phyloP scores from a whole-genome alignment of 2,113 vertebrate genomes.

The Triplophysa rosa region DNA sequence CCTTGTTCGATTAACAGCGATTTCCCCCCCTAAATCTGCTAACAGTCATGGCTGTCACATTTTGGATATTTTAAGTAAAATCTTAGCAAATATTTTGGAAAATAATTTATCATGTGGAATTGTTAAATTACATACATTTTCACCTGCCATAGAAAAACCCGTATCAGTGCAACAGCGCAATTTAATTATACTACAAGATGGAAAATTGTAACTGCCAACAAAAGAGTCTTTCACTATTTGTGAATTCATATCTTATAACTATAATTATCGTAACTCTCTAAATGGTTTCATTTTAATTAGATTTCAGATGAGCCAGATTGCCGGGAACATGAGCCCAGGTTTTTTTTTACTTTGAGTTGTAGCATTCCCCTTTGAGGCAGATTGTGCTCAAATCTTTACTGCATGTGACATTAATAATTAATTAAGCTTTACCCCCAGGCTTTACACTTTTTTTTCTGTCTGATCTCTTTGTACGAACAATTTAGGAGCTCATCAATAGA shows the following conservation, averaged over 20 bases:
- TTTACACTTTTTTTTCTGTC: not conserved
- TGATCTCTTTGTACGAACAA: constrained; percentile 19
- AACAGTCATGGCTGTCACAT: too few relatives aligned
- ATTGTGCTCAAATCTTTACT: not conserved
- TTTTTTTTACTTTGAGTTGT: constrained; percentile 3
- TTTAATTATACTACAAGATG: constrained; percentile 47
- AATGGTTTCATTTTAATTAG: constrained; percentile 1
- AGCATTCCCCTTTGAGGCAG: not conserved
- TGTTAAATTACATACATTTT: constrained; percentile 26
- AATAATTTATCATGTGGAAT: constrained; percentile 3
- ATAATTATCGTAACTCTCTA: too few relatives aligned
- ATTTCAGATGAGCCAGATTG: not conserved
- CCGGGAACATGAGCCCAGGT: not conserved
- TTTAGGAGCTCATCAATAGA: constrained; percentile 25
- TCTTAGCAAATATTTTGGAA: not conserved
- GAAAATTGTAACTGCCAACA: constrained; percentile 38
- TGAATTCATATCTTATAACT: too few relatives aligned
- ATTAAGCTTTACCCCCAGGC: constrained; percentile 10
- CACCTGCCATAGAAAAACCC: constrained; percentile 3
- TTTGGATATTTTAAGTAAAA: too few relatives aligned
- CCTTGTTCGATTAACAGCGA: too few relatives aligned
- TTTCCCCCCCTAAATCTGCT: too few relatives aligned
- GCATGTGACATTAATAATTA: constrained; percentile 21
- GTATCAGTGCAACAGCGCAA: constrained; percentile 28
- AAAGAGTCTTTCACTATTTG: too few relatives aligned